Conservation (phyloP, 30 jellyfish, hydroid and myxozoan species). For the Hydra vulgaris region DNA sequence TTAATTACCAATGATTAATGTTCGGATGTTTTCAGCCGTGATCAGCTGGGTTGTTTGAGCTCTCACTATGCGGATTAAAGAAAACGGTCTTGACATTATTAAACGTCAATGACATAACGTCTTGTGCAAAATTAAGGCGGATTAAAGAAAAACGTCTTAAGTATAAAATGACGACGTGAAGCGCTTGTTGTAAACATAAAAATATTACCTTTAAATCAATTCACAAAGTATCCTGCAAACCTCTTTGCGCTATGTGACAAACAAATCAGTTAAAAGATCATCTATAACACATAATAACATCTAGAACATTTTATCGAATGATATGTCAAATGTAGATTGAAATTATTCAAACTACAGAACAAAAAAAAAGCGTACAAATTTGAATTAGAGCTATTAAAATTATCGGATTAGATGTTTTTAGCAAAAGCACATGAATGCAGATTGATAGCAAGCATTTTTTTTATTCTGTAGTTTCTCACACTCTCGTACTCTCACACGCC, state of each 20-base stretch:
- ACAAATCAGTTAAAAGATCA: not conserved
- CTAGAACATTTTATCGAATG: not conserved
- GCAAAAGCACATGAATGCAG: too few relatives aligned
- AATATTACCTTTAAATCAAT: not conserved
- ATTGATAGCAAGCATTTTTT: not conserved
- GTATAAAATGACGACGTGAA: not conserved
- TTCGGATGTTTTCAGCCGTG: too few relatives aligned
- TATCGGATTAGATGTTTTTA: too few relatives aligned
- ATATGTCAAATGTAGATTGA: not conserved
- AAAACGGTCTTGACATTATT: too few relatives aligned
- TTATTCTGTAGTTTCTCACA: not conserved
- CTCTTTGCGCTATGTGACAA: not conserved
- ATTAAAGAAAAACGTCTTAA: not conserved
- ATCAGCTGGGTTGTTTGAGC: too few relatives aligned
- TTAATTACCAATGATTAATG: too few relatives aligned
- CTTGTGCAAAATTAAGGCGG: not conserved
- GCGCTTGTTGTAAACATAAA: not conserved
- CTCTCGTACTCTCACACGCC: conserved; percentile 12
- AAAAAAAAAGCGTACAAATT: not conserved
- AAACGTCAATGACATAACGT: too few relatives aligned
- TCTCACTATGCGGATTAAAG: too few relatives aligned
- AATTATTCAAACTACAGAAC: not conserved
- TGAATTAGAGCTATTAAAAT: not conserved
- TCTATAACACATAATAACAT: not conserved
- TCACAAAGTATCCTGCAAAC: not conserved